Base-by-base conservation (phyloP, 2,797 vertebrate species). In the Megalops cyprinoides region DNA sequence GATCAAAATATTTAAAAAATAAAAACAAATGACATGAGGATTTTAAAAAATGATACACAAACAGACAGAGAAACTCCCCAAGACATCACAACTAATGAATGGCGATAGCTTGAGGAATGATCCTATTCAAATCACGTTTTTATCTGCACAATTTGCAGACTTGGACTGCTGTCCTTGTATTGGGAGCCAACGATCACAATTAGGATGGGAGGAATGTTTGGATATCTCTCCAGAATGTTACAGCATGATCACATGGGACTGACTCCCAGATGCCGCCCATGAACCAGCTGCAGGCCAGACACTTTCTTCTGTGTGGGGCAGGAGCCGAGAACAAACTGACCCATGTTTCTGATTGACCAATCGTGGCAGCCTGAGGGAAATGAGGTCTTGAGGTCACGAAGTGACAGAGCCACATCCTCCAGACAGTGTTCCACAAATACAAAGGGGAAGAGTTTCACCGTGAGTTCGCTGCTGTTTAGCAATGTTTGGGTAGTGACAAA, bases 121-220 rank as follows among this genome's bases (percentile, higher is more conserved):
- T 69, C 77, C 15, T 46, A 31, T 86, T 85, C 78, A 51, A 76
- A 58, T 51, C 76, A 69, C 12, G 49, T 82, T 82, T 76, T 77
- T 86, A 84, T 81, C 74, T 80, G 55, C 81, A 83, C 85, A 76
- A 84, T 82, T 80, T 85, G 53, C 18, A 87, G 73, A 74, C 86
- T 87, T 86, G 85, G 85, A 87, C 84, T 75, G 79, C 65, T n/a
- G 71, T 74, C 48, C 67, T 69, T 62, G 82, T 20, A 46, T 58
- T 74, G 67, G 46, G 74, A 3, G 85, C 90, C 89, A 92, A 83
- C 65, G 82, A 90, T 90, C 85, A 89, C 89, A 92, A 83, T n/a
- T 67, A 81, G 62, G 44, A 53, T 80, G 81, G 37, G 9, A 74
- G 81, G 78, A 90, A 85, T 87, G 80, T 84, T 83, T 85, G 76